Conservation (phyloP, 1,140 invertebrate genomes). For the Thalassaphorura encarpata region DNA sequence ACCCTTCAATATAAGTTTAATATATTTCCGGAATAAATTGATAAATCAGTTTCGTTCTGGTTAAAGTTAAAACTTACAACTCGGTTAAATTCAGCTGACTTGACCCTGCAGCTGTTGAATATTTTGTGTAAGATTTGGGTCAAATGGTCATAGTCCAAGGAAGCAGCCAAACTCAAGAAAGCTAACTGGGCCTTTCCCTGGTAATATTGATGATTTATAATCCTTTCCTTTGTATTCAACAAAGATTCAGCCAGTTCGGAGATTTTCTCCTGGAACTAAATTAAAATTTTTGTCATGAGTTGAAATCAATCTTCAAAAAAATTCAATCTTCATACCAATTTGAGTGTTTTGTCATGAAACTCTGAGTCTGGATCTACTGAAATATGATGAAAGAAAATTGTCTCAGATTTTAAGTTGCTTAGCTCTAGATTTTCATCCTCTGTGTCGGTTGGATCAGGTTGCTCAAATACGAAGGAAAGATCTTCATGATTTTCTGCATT, state of each 20-base stretch:
- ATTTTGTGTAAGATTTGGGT: conserved; percentile 10
- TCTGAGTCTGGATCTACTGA: conserved; percentile 19
- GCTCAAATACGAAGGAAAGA: conserved; percentile 27
- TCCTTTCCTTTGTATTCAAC: neutral
- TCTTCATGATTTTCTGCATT: conserved; percentile 30
- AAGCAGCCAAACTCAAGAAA: conserved; percentile 16
- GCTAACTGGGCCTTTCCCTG: conserved; percentile 17
- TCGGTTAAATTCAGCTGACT: conserved; percentile 8
- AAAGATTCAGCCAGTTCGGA: conserved; percentile 14
- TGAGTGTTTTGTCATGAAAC: conserved; percentile 5
- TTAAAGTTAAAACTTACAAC: conserved; percentile 15
- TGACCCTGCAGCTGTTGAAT: neutral
- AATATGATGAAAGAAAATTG: conserved; percentile 23
- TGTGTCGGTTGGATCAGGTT: conserved; percentile 26
- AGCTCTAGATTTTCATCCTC: conserved; percentile 27
- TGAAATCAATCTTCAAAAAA: neutral
- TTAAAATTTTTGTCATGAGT: neutral
- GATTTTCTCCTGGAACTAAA: conserved; percentile 14
- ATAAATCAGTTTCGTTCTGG: no score
- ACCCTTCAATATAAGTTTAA: conserved; percentile 4
- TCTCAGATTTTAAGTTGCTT: conserved; percentile 11
- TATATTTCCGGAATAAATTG: no score
- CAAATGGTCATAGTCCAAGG: conserved; percentile 25
- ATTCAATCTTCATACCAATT: conserved; percentile 6
- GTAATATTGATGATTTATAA: conserved; percentile 10